Percentiles rank a stretch among this genome's conserved stretches.
These are phyloP conservation scores for Agrotis puta DNA, from an alignment of 2,888 invertebrate species.

Conservation along the genomic window DNA sequence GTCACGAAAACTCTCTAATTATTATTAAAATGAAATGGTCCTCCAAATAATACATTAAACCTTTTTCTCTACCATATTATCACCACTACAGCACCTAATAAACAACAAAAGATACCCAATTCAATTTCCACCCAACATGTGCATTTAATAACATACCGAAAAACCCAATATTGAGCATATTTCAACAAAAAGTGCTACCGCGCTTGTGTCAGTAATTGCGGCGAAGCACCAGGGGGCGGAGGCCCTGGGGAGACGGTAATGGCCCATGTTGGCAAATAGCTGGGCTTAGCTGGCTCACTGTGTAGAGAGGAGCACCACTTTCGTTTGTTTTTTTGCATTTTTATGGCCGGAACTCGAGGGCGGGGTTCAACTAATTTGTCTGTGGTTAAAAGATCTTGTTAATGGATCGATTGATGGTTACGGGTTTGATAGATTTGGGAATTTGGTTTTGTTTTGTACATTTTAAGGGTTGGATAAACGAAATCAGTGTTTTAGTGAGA, in stretches of 20 bases:
- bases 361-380: constrained; percentile 54
- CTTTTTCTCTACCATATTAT: background rate
- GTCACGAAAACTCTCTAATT: background rate
- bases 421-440: background rate
- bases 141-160: constrained; percentile 59
- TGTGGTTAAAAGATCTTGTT: constrained; percentile 14
- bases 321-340: constrained; percentile 48
- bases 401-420: constrained; percentile 6
- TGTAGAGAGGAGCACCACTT: constrained; percentile 43
- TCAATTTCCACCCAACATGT: constrained; percentile 54
- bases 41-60: background rate
- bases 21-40: background rate
- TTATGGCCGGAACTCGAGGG: constrained; percentile 38
- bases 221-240: constrained; percentile 56
- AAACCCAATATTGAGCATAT: constrained; percentile 48
- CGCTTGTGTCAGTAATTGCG: constrained; percentile 66
- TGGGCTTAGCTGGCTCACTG: constrained; percentile 46
- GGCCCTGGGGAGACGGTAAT: constrained; percentile 70
- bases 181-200: constrained; percentile 63
- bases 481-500: background rate
- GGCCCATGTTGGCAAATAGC: constrained; percentile 70
- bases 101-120: constrained; percentile 24
- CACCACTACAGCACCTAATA: constrained; percentile 7
- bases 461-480: background rate
- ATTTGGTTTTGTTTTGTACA: background rate